phyloP scores from a whole-genome alignment of 2,797 vertebrate species.

The Limnodromus scolopaceus region DNA sequence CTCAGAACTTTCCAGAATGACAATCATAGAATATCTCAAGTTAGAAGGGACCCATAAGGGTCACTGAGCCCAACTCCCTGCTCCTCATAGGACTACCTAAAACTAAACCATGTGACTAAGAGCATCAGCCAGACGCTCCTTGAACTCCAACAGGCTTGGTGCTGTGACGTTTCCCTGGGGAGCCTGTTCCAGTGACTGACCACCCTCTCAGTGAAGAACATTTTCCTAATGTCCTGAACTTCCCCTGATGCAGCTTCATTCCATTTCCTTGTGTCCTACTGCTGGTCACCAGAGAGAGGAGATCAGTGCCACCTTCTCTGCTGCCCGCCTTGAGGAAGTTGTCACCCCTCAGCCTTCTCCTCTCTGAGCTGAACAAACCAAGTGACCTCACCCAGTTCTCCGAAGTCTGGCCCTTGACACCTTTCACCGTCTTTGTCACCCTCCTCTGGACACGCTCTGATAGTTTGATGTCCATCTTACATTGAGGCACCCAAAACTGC shows the following conservation, averaged over 20 bases:
- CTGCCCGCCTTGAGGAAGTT: not conserved
- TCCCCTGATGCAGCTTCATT: not conserved
- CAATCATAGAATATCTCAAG: not conserved
- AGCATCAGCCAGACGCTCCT: rapidly evolving
- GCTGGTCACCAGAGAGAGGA: not conserved
- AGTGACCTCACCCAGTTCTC: not conserved
- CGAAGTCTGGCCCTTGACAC: not conserved
- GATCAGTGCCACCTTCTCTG: rapidly evolving
- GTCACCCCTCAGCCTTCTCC: not conserved
- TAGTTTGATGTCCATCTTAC: too few relatives aligned
- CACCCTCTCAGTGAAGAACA: not conserved
- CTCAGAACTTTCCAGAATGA: not conserved
- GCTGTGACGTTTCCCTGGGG: not conserved
- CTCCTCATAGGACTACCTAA: not conserved
- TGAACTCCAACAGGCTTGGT: not conserved
- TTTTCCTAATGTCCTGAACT: not conserved
- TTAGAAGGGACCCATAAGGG: not conserved
- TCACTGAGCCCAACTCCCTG: not conserved
- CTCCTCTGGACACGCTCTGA: not conserved
- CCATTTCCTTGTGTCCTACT: not conserved
- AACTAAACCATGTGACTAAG: not conserved
- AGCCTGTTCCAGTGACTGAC: not conserved
- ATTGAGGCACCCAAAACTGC: not conserved
- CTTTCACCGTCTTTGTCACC: not conserved
- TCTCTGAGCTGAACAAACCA: not conserved